Evolutionary conservation across 1,140 invertebrate genomes (phyloP), one percentile per base, ranked within the genome.

Genomic region (Scaptomyza pallida): DNA sequence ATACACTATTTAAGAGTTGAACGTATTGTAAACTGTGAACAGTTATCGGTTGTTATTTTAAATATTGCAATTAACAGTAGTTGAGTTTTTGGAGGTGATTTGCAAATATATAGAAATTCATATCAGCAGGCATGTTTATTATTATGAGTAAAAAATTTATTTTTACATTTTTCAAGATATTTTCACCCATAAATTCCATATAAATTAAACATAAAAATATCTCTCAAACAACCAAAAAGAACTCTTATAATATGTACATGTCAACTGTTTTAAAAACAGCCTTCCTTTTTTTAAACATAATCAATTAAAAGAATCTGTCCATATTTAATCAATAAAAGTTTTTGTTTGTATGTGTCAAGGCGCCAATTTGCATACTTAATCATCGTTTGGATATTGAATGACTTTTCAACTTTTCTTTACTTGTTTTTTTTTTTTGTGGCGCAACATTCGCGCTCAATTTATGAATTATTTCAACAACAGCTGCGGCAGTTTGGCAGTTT

Each of bases 401-500:
- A 63, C 57, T 73, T 62, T 62, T 43, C 9, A 59, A 64, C 54
- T 60, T 60, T 33, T 41, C 26, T 43, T 19, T 47, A 30, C 43
- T 60, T 30, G 6, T 26, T 26, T 1, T 5, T 26, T 4, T 26
- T 26, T 26, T 26, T 26, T 26, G 5, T 26, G 54, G 30, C 45
- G 45, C 59, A 59, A 62, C 15, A 45, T 62, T 56, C n/a, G 47
- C 60, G 60, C 41, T 68, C 57, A 51, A 61, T 74, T 77, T 60
- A 70, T 70, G 23, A 74, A 74, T 63, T 30, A 60, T 75, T 75
- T 61, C 17, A 33, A 41, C 30, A 77, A 61, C 67, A 65, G 44
- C 72, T 65, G 65, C 60, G 52, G 17, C 37, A 62, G 43, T 68
- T 63, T 45, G 43, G 26, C 51, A 62, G 15, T 76, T 75, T 73